Evolutionary conservation across 2,888 invertebrate species (phyloP), one percentile per base, ranked within the genome.

Genomic region (Busseola fusca): DNA sequence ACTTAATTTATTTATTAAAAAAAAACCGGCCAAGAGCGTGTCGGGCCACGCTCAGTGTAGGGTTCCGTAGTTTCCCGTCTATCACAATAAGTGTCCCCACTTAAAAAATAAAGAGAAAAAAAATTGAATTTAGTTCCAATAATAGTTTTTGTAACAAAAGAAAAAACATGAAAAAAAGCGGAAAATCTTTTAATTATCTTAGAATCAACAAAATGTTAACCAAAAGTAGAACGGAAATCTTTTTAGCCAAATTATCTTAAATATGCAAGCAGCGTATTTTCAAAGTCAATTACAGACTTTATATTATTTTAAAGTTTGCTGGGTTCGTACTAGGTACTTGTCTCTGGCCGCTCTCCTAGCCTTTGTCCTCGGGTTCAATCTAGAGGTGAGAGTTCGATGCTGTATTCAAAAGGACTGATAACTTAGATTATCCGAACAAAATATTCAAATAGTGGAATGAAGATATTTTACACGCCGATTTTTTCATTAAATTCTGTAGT

Each of bases 291-390:
- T 34, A 16, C 57, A 58, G 72, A 42, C 18, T 75, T 37, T 45
- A 58, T n/a, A 75, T 73, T 67, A 67, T 76, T 73, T 67, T 59
- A 50, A 68, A 75, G 58, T 52, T 50, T 34, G 58, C n/a, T 54
- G 34, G 40, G 25, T 56, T 25, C 45, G 30, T 45, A 74, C 25
- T 48, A 14, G n/a, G 30, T 64, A 56, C 54, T 76, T 68, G 54
- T 68, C 69, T 74, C 40, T 60, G 40, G 21, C n/a, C 37, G 25
- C 30, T 59, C 66, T 27, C 6, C 50, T 59, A 45, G 48, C 68
- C 59, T 54, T 60, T 68, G 59, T n/a, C 27, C 10, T 14, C n/a
- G 21, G 12, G 56, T 76, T 76, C 50, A 62, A 57, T 76, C 25
- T 57, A 50, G 42, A 21, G 69, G 69, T 62, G 56, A 76, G 60